Conservation (phyloP, 2,113 vertebrate genomes). For the Setophaga petechia region DNA sequence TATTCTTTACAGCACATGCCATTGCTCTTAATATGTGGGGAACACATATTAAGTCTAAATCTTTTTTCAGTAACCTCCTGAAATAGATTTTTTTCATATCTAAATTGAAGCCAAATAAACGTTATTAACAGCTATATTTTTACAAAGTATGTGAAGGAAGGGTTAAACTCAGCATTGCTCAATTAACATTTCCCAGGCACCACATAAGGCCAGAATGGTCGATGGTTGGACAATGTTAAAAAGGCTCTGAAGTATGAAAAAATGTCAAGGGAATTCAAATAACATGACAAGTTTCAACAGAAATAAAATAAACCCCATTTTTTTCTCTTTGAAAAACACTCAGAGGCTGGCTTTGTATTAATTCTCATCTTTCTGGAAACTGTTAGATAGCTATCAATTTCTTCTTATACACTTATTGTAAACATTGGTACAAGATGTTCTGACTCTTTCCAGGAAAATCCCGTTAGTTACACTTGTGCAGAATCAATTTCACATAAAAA, state of each 20-base stretch:
- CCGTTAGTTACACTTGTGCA: slow-evolving; percentile 64
- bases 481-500: slow-evolving; percentile 65
- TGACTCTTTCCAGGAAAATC: slow-evolving; percentile 68
- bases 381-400: slow-evolving; percentile 58
- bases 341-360: not conserved
- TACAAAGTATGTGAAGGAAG: slow-evolving; percentile 19
- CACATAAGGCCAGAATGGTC: not conserved
- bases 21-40: slow-evolving; percentile 59
- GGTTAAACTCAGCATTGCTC: slow-evolving; percentile 1
- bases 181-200: slow-evolving; percentile 43
- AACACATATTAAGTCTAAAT: slow-evolving; percentile 54
- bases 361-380: slow-evolving; percentile 33
- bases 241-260: not conserved
- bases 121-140: slow-evolving; percentile 65
- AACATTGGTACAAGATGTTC: slow-evolving; percentile 67
- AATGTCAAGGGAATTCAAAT: not conserved
- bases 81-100: slow-evolving; percentile 61
- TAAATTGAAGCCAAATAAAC: slow-evolving; percentile 59
- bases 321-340: slow-evolving; percentile 10
- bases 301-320: slow-evolving; percentile 12
- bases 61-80: slow-evolving; percentile 50
- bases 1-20: slow-evolving; percentile 65
- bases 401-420: slow-evolving; percentile 55
- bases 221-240: not conserved
- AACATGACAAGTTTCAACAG: not conserved